phyloP scores from a whole-genome alignment of 2,113 vertebrate species.

The Brienomyrus brachyistius region DNA sequence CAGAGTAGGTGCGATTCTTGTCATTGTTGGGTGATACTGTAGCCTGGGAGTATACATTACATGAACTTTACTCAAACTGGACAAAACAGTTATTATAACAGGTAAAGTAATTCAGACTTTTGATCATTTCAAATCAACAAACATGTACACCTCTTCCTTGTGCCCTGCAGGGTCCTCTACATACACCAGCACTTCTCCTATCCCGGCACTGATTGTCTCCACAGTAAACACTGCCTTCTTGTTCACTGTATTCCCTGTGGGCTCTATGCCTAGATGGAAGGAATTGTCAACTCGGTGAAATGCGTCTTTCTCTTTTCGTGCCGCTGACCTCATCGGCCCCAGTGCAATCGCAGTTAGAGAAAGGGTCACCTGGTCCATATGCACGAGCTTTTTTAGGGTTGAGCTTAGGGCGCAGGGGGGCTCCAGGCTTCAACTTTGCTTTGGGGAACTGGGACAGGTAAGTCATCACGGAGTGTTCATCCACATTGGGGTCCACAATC shows the following conservation, averaged over 20 bases:
- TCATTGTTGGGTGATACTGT: constrained; percentile 84
- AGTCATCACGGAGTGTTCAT: constrained; percentile 73
- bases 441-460: constrained; percentile 81
- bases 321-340: background rate
- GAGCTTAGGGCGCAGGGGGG: constrained; percentile 75
- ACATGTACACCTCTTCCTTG: constrained; percentile 72
- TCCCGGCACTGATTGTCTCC: constrained; percentile 84
- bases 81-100: background rate
- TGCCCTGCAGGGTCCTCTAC: constrained; percentile 86
- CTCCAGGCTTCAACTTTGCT: constrained; percentile 78
- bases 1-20: constrained; percentile 85
- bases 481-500: constrained; percentile 68
- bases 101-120: background rate
- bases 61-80: background rate
- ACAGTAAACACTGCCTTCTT: constrained; percentile 81
- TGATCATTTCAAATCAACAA: background rate
- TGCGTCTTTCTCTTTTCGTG: background rate
- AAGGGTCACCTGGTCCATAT: constrained; percentile 67
- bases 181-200: constrained; percentile 83
- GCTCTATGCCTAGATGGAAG: constrained; percentile 69
- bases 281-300: background rate
- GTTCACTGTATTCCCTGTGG: constrained; percentile 81
- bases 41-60: constrained; percentile 52
- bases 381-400: constrained; percentile 79
- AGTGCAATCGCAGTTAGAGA: background rate